phyloP scores from a whole-genome alignment of 2,113 vertebrate species.

The Eolophus roseicapilla region DNA sequence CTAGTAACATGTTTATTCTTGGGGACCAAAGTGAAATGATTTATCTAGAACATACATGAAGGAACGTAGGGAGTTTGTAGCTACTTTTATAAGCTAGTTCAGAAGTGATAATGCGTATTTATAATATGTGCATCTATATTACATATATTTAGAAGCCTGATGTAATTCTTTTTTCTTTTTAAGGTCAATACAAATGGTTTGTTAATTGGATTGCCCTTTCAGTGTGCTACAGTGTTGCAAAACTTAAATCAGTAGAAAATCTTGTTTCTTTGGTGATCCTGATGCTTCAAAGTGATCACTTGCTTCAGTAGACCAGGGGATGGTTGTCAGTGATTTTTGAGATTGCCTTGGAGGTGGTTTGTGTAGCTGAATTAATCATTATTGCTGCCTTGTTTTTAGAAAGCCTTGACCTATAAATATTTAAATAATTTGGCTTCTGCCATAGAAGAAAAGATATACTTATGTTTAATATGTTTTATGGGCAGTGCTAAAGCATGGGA shows the following conservation, averaged over 20 bases:
- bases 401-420: neutral
- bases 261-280: neutral
- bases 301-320: neutral
- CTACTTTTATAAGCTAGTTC: neutral
- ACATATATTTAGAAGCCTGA: neutral
- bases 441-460: neutral
- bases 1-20: neutral
- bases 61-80: neutral
- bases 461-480: neutral
- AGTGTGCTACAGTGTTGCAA: neutral
- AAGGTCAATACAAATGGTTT: neutral
- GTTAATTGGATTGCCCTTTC: neutral
- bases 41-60: neutral
- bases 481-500: neutral
- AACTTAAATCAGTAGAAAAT: neutral
- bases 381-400: neutral
- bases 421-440: neutral
- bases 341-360: neutral
- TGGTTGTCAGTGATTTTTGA: neutral
- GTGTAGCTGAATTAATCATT: neutral
- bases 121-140: neutral
- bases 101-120: neutral
- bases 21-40: neutral
- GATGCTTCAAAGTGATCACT: neutral
- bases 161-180: neutral